A percentile compares a stretch with the other conserved stretches of the same genome.
These are phyloP conservation scores for Tetramorium simillimum DNA, from an alignment of 1,140 invertebrate genomes.

Conservation along the genomic window DNA sequence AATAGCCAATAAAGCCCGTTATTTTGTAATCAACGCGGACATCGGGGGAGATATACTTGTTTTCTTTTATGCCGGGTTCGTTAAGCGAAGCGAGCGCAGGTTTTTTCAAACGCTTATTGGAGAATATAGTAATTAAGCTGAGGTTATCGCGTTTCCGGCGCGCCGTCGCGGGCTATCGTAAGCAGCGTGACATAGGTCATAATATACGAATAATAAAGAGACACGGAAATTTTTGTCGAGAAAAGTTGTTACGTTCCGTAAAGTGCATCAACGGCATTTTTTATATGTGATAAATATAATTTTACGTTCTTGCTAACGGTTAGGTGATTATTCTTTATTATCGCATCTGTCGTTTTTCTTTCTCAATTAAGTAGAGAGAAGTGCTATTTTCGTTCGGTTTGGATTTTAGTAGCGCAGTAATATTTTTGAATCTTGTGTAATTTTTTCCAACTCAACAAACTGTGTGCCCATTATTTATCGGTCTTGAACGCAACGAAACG, in stretches of 20 bases:
- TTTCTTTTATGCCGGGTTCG: constrained; percentile 40
- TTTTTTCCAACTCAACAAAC: too few relatives aligned
- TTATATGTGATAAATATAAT: background rate
- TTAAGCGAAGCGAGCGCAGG: constrained; percentile 1
- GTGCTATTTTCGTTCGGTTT: too few relatives aligned
- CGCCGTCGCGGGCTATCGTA: background rate
- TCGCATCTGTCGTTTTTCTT: background rate
- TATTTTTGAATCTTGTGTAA: too few relatives aligned
- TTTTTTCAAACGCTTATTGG: constrained; percentile 37
- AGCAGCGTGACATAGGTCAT: background rate
- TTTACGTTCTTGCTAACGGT: background rate
- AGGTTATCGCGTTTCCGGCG: background rate
- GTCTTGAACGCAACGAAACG: too few relatives aligned
- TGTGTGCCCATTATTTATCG: too few relatives aligned
- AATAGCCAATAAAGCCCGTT: constrained; percentile 63
- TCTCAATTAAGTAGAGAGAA: too few relatives aligned
- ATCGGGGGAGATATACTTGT: constrained; percentile 43
- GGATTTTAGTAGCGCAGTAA: too few relatives aligned
- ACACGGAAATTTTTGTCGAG: background rate
- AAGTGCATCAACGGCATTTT: background rate
- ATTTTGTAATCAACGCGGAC: constrained; percentile 55
- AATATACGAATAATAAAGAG: constrained; percentile 20
- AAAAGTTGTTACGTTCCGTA: background rate
- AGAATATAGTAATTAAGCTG: constrained; percentile 45
- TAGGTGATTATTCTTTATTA: background rate